These are phyloP conservation scores for Menidia beryllina DNA, from an alignment of 2,113 vertebrate genomes.

Conservation along the genomic window DNA sequence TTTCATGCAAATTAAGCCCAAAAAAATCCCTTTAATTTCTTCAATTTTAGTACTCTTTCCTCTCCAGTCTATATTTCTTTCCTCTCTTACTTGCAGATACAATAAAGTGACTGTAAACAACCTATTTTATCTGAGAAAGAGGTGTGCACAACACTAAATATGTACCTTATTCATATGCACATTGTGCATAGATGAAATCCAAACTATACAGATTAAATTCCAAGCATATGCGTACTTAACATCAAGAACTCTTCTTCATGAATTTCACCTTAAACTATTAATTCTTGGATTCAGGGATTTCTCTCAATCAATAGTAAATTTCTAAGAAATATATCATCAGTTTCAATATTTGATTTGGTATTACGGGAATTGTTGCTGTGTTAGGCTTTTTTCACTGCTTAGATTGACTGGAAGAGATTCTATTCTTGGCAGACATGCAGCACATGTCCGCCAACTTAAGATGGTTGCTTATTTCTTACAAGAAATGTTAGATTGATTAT, in stretches of 20 bases:
- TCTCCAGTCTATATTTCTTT: slow-evolving; percentile 1
- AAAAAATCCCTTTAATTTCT: slow-evolving; percentile 8
- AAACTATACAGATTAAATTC: neutral
- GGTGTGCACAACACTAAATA: neutral
- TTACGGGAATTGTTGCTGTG: too few relatives aligned
- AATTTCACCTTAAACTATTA: too few relatives aligned
- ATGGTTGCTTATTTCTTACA: neutral
- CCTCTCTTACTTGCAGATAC: neutral
- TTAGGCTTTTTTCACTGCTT: too few relatives aligned
- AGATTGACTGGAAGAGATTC: too few relatives aligned
- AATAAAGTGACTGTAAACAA: neutral
- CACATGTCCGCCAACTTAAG: too few relatives aligned
- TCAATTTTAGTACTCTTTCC: neutral
- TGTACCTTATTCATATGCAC: neutral
- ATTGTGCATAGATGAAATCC: neutral
- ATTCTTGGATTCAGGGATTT: too few relatives aligned
- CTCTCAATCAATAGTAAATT: too few relatives aligned
- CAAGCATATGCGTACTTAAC: neutral
- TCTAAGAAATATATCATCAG: too few relatives aligned
- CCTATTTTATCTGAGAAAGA: neutral
- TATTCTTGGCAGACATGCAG: neutral
- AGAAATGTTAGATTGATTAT: neutral
- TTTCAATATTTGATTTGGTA: too few relatives aligned
- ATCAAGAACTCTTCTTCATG: neutral
- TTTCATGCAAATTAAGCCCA: slow-evolving; percentile 12